A percentile compares a stretch with the other conserved stretches of the same genome.
Evolutionary conservation across 1,140 invertebrate species (phyloP).

Genomic region (Rhopalosiphum padi): DNA sequence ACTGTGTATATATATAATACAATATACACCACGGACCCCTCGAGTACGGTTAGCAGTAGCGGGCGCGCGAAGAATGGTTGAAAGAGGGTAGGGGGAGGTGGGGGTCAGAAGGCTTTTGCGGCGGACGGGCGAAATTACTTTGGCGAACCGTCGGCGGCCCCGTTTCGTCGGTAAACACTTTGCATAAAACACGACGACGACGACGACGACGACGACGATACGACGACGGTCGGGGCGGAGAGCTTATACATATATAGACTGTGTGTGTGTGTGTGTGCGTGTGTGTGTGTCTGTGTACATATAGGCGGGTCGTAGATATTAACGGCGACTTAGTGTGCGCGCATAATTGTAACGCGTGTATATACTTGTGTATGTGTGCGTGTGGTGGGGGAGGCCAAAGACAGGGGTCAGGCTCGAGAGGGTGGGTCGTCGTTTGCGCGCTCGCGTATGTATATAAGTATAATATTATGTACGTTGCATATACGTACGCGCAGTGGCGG

Average conservation of each 20-base stretch:
- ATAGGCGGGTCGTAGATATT: background rate
- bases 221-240: background rate
- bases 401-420: constrained; percentile 38
- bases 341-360: too few species aligned
- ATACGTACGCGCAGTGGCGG: background rate
- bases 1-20: background rate
- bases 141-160: constrained; percentile 10
- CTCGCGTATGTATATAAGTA: background rate
- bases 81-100: background rate
- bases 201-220: background rate
- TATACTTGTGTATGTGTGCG: background rate
- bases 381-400: background rate
- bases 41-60: background rate
- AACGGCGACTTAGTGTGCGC: background rate
- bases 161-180: constrained; percentile 55
- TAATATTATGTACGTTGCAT: background rate
- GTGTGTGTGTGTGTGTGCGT: background rate
- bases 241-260: background rate
- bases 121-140: constrained; percentile 51
- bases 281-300: background rate
- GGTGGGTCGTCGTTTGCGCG: constrained; percentile 11
- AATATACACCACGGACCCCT: background rate
- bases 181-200: constrained; percentile 55
- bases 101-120: constrained; percentile 45
- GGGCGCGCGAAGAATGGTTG: background rate